Evolutionary conservation across 1,140 invertebrate species (phyloP).

Genomic region (Trigoniulus corallinus): DNA sequence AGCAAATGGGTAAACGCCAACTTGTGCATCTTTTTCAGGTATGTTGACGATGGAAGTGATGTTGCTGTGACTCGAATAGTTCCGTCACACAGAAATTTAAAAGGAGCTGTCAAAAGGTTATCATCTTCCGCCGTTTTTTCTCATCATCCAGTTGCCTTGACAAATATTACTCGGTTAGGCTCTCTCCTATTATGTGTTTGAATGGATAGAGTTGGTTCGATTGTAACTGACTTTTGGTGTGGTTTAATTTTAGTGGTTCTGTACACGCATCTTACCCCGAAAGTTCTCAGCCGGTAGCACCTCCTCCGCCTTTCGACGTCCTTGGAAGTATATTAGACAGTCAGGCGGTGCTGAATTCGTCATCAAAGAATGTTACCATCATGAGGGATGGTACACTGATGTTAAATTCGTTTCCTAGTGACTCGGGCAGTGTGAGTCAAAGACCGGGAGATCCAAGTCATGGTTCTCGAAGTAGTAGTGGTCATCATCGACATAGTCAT

Average conservation of each 20-base stretch:
- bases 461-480: neutral
- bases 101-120: no score
- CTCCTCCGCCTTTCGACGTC: conserved; percentile 32
- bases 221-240: no score
- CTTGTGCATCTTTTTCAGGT: no score
- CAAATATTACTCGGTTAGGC: no score
- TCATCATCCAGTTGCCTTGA: neutral
- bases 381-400: neutral
- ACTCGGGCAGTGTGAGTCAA: neutral
- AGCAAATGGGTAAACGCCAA: no score
- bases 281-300: neutral
- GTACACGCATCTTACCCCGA: no score
- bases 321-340: conserved; percentile 52
- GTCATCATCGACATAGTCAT: no score
- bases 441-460: neutral
- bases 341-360: conserved; percentile 54
- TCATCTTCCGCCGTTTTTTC: neutral
- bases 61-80: conserved; percentile 12
- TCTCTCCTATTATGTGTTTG: no score
- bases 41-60: conserved; percentile 20
- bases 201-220: no score
- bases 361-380: conserved; percentile 29
- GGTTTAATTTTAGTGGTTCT: no score
- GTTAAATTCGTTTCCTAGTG: neutral
- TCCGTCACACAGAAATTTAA: no score